A percentile compares a stretch with the other conserved stretches of the same genome.
These are phyloP conservation scores for Poecile montanus DNA, from an alignment of 2,797 vertebrate genomes.

Conservation along the genomic window DNA sequence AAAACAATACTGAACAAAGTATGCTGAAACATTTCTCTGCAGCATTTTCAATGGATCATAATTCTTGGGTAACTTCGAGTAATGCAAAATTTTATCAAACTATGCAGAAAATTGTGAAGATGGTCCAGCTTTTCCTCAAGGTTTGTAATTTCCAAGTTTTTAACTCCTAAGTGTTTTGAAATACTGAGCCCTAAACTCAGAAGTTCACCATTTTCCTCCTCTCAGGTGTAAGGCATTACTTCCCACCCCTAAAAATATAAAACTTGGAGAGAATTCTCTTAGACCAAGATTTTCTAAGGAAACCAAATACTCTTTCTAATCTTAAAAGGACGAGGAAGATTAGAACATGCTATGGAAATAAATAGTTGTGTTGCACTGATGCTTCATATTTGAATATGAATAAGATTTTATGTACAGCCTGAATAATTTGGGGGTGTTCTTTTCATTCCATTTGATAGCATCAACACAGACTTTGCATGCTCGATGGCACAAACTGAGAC, in stretches of 20 bases:
- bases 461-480: neutral
- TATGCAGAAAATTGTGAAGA: neutral
- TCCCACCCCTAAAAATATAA: neutral
- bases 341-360: neutral
- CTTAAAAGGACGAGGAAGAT: neutral
- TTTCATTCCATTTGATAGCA: neutral
- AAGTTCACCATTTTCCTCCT: neutral
- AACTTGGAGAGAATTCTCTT: neutral
- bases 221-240: neutral
- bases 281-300: neutral
- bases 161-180: neutral
- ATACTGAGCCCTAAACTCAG: neutral
- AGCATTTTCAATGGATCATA: neutral
- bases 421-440: neutral
- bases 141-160: neutral
- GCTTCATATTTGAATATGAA: neutral
- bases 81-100: neutral
- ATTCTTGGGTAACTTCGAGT: neutral
- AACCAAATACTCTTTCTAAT: neutral
- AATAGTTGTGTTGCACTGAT: neutral
- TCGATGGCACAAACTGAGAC: neutral
- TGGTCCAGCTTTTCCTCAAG: neutral
- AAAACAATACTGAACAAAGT: neutral
- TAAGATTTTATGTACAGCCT: neutral
- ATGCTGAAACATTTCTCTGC: neutral